phyloP scores from a whole-genome alignment of 2,888 invertebrate species.

The Apocheima hispidaria region DNA sequence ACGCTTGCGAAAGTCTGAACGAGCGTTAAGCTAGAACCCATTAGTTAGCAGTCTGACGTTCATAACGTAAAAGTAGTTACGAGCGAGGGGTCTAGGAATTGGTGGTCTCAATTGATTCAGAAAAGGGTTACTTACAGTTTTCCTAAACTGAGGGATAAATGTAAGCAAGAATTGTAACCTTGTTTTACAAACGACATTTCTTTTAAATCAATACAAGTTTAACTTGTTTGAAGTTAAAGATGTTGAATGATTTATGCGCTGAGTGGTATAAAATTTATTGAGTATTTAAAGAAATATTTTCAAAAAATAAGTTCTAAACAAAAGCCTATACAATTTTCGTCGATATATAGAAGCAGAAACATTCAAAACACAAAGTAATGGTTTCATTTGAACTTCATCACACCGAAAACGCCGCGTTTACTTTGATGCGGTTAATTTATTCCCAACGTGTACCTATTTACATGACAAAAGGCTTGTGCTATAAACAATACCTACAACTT shows the following conservation, averaged over 20 bases:
- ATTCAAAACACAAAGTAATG: constrained; percentile 16
- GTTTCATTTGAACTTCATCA: constrained; percentile 32
- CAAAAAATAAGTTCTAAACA: neutral
- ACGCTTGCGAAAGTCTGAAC: constrained; percentile 19
- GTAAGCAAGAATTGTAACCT: too few relatives aligned
- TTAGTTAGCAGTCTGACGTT: constrained; percentile 43
- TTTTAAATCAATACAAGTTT: too few relatives aligned
- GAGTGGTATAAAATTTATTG: too few relatives aligned
- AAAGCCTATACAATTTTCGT: neutral
- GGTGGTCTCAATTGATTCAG: neutral
- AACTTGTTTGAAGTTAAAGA: too few relatives aligned
- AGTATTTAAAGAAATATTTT: neutral
- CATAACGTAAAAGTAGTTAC: constrained; percentile 45
- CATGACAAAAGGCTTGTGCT: constrained; percentile 58
- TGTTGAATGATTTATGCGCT: too few relatives aligned
- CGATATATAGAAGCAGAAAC: constrained; percentile 18
- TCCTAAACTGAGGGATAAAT: too few relatives aligned
- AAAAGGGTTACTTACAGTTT: neutral
- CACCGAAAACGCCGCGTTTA: constrained; percentile 40
- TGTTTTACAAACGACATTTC: too few relatives aligned
- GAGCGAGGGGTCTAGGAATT: constrained; percentile 19
- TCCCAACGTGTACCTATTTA: constrained; percentile 55
- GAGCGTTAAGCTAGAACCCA: constrained; percentile 48
- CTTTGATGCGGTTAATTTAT: constrained; percentile 59
- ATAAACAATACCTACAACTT: constrained; percentile 55